Evolutionary conservation across 2,797 vertebrate species (phyloP).

Genomic region (Sandelia bainsii): DNA sequence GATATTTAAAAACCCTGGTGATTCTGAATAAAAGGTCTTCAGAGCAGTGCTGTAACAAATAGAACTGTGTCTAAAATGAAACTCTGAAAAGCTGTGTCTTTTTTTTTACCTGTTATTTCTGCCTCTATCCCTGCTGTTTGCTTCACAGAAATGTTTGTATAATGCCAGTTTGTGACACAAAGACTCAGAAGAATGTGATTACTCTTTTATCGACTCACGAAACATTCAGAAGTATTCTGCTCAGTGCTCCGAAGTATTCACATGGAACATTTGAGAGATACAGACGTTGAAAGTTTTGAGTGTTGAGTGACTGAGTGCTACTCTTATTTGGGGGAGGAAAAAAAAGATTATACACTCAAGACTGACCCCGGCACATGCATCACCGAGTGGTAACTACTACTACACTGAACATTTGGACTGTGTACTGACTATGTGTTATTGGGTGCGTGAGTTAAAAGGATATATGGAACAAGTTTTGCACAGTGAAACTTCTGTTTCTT

Average conservation of each 20-base stretch:
- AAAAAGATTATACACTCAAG: conserved; percentile 34
- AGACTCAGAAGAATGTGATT: conserved; percentile 49
- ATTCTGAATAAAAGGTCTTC: not conserved
- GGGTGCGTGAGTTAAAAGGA: too few relatives aligned
- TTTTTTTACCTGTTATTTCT: conserved; percentile 10
- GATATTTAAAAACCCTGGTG: too few relatives aligned
- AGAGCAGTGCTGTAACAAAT: not conserved
- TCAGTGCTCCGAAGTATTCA: conserved; percentile 17
- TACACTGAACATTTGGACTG: conserved; percentile 9
- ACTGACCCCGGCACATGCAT: not conserved
- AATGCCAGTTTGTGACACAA: conserved; percentile 2
- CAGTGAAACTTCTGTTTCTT: too few relatives aligned
- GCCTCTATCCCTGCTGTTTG: conserved; percentile 6
- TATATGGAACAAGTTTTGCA: too few relatives aligned
- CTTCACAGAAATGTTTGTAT: conserved; percentile 16
- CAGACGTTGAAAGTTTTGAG: not conserved
- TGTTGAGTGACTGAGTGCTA: conserved; percentile 31
- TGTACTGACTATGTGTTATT: not conserved
- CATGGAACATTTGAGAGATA: conserved; percentile 17
- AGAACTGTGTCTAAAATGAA: too few relatives aligned
- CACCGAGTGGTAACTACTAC: conserved; percentile 20
- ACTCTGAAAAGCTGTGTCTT: not conserved
- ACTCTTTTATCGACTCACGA: conserved; percentile 39
- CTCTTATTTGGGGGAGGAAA: not conserved
- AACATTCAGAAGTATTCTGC: conserved; percentile 20